Conservation (phyloP, 2,888 invertebrate genomes). For the Leptopilina drosophilae region DNA sequence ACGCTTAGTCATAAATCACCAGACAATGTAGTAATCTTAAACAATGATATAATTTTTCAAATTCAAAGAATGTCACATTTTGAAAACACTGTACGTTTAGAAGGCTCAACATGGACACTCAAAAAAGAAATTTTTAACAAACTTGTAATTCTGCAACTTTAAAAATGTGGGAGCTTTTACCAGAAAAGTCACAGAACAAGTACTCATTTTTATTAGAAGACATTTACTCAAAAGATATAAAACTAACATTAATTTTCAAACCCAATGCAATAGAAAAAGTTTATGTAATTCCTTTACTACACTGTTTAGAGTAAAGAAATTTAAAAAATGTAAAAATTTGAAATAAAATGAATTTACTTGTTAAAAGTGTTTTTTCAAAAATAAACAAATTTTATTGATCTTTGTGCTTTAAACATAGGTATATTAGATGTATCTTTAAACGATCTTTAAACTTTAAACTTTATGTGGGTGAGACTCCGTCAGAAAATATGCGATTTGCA, state of each 20-base stretch:
- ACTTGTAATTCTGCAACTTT: not conserved
- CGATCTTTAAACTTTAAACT: no score
- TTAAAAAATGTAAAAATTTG: no score
- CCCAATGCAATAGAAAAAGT: not conserved
- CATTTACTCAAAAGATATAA: not conserved
- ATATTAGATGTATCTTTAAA: no score
- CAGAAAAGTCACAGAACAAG: not conserved
- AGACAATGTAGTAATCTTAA: not conserved
- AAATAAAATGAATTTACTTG: no score
- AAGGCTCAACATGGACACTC: not conserved
- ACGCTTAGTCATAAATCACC: not conserved
- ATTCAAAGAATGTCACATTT: not conserved
- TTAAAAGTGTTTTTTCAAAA: no score
- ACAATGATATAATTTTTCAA: not conserved
- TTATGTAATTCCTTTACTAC: not conserved
- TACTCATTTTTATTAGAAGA: not conserved
- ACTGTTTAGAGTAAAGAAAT: not conserved
- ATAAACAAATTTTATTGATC: no score
- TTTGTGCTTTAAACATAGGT: no score
- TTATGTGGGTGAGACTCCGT: no score
- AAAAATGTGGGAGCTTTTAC: slow-evolving; percentile 1
- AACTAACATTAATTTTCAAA: not conserved
- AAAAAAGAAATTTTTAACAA: not conserved
- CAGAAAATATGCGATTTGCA: no score
- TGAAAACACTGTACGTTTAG: not conserved